These are phyloP conservation scores for Microchirus variegatus DNA, from an alignment of 2,797 vertebrate species.

Conservation along the genomic window DNA sequence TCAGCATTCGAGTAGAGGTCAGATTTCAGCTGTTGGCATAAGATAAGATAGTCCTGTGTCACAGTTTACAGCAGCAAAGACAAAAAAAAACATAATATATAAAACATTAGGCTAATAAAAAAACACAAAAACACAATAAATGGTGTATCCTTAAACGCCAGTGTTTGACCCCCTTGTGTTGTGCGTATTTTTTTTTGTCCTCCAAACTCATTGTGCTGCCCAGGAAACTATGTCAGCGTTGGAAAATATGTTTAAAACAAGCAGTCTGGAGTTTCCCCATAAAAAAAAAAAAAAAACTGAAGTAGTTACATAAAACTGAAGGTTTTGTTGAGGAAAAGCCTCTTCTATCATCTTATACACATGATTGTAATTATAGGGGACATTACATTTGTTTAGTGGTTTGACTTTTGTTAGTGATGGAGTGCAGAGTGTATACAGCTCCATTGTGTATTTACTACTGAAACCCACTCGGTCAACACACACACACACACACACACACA, in stretches of 20 bases:
- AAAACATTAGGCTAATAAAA: no score
- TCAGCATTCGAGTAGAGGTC: no score
- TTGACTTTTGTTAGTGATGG: slow-evolving; percentile 53
- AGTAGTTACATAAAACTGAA: slow-evolving; percentile 30
- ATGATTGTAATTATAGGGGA: slow-evolving; percentile 56
- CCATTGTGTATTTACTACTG: slow-evolving; percentile 51
- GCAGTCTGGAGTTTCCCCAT: slow-evolving; percentile 19
- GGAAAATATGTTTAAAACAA: slow-evolving; percentile 19
- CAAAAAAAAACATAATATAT: no score
- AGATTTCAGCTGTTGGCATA: no score
- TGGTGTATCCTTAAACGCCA: not conserved
- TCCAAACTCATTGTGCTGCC: slow-evolving; percentile 1
- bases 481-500: slow-evolving; percentile 16
- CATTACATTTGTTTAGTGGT: slow-evolving; percentile 54
- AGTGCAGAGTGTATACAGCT: slow-evolving; percentile 36
- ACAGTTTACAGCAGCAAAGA: no score
- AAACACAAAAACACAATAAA: not conserved
- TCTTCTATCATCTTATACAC: slow-evolving; percentile 44
- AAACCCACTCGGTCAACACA: slow-evolving; percentile 32
- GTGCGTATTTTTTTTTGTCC: not conserved
- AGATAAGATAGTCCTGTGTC: no score
- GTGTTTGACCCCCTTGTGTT: not conserved
- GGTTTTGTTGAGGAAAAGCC: slow-evolving; percentile 36
- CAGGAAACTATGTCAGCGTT: slow-evolving; percentile 9
- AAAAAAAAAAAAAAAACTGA: slow-evolving; percentile 21